phyloP scores from a whole-genome alignment of 2,888 invertebrate genomes.

The Pomacea canaliculata region DNA sequence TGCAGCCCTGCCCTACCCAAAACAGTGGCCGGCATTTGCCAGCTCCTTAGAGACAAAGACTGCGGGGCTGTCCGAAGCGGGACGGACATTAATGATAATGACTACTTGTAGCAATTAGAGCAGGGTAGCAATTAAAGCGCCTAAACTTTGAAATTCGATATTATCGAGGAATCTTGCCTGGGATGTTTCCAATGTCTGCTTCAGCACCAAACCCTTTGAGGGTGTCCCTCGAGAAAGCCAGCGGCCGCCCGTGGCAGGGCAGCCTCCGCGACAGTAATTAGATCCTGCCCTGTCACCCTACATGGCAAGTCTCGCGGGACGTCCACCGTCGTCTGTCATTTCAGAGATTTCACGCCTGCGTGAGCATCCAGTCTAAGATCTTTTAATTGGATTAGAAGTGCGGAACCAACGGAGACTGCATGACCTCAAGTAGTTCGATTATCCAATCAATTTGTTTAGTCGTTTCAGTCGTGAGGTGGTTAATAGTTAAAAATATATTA shows the following conservation, averaged over 20 bases:
- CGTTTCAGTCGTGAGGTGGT: too few relatives aligned
- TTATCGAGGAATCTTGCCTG: conserved; percentile 3
- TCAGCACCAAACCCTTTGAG: conserved; percentile 5
- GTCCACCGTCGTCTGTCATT: conserved; percentile 3
- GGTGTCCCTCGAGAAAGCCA: not conserved
- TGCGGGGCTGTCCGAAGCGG: too few relatives aligned
- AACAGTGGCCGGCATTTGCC: too few relatives aligned
- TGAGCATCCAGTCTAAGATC: conserved; percentile 5
- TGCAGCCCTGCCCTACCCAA: too few relatives aligned
- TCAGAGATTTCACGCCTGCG: conserved; percentile 20
- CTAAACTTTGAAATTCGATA: conserved; percentile 18
- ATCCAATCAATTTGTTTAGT: too few relatives aligned
- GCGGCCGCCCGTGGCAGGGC: not conserved
- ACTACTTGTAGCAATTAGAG: conserved; percentile 22
- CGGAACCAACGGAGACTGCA: too few relatives aligned
- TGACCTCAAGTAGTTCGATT: too few relatives aligned
- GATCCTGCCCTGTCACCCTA: conserved; percentile 12
- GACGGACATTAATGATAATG: too few relatives aligned
- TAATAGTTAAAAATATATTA: too few relatives aligned
- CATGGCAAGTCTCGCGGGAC: not conserved
- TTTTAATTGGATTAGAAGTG: too few relatives aligned
- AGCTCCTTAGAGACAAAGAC: too few relatives aligned
- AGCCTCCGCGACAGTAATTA: conserved; percentile 9
- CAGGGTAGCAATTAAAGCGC: conserved; percentile 4
- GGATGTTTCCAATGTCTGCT: conserved; percentile 1